phyloP scores from a whole-genome alignment of 2,888 invertebrate genomes.

The Agrilus cyanescens region DNA sequence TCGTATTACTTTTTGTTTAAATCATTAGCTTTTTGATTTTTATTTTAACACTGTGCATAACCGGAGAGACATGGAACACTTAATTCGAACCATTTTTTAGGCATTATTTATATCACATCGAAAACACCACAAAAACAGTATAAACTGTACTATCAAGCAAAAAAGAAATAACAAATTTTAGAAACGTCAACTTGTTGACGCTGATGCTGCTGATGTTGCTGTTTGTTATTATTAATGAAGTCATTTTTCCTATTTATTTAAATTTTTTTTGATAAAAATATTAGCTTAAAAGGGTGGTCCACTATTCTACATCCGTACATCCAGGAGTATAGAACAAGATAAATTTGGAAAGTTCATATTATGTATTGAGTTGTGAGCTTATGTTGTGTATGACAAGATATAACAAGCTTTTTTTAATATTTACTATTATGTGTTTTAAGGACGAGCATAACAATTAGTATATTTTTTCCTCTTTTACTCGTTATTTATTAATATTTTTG shows the following conservation, averaged over 20 bases:
- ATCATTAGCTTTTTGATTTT: constrained; percentile 10
- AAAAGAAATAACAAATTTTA: constrained; percentile 10
- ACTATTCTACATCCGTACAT: constrained; percentile 23
- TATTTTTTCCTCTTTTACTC: constrained; percentile 14
- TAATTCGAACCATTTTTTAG: constrained; percentile 13
- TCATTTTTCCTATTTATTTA: neutral
- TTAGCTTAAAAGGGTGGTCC: constrained; percentile 11
- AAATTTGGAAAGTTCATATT: constrained; percentile 19
- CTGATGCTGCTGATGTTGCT: too few relatives aligned
- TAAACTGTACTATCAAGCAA: constrained; percentile 13
- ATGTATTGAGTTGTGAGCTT: neutral
- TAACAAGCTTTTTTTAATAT: constrained; percentile 25
- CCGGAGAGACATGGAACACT: constrained; percentile 8
- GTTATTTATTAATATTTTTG: constrained; percentile 2
- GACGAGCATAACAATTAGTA: constrained; percentile 29
- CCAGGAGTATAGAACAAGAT: constrained; percentile 20
- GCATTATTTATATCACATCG: constrained; percentile 16
- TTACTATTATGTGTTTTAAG: constrained; percentile 18
- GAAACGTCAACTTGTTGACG: too few relatives aligned
- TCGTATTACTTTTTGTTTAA: constrained; percentile 5
- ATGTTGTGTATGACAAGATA: constrained; percentile 15
- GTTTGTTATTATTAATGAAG: too few relatives aligned
- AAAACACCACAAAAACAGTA: constrained; percentile 12
- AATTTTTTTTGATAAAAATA: constrained; percentile 8
- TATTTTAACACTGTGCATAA: constrained; percentile 11